A percentile compares a stretch with the other conserved stretches of the same genome.
These are phyloP conservation scores for Candidula unifasciata DNA, from an alignment of 2,888 invertebrate genomes.

Conservation along the genomic window DNA sequence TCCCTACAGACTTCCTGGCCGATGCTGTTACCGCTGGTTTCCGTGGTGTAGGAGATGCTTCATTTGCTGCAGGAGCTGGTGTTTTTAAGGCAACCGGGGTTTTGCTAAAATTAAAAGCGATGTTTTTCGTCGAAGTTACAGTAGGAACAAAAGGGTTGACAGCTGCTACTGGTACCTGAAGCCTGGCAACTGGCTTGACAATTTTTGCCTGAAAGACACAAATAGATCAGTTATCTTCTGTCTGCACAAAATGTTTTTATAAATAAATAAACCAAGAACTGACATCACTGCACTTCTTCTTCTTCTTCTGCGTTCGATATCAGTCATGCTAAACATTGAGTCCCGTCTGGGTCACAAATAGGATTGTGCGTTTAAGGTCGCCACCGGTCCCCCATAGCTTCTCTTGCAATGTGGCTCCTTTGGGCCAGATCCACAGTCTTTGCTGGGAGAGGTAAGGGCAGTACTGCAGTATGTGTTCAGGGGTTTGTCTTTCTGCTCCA, in stretches of 20 bases:
- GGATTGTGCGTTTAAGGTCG: too few relatives aligned
- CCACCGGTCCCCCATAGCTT: too few relatives aligned
- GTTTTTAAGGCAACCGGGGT: conserved; percentile 50
- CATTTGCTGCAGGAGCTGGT: conserved; percentile 47
- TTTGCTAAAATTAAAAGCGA: conserved; percentile 65
- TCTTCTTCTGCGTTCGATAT: too few relatives aligned
- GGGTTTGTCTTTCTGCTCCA: too few relatives aligned
- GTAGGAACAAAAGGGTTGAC: conserved; percentile 61
- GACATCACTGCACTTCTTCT: too few relatives aligned
- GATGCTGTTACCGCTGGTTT: conserved; percentile 1
- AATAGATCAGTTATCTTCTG: neutral
- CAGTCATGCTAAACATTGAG: too few relatives aligned
- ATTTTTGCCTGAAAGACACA: conserved; percentile 31
- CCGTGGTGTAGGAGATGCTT: conserved; percentile 38
- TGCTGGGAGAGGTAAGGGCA: too few relatives aligned
- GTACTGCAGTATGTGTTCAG: too few relatives aligned
- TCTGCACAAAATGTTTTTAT: neutral
- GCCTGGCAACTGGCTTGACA: conserved; percentile 27
- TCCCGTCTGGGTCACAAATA: too few relatives aligned
- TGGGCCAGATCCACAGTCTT: too few relatives aligned
- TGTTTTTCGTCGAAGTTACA: conserved; percentile 63
- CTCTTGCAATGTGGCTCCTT: too few relatives aligned
- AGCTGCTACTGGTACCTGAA: neutral
- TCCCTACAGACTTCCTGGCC: conserved; percentile 31
- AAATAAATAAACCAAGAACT: too few relatives aligned